phyloP scores from a whole-genome alignment of 2,888 invertebrate species.

The Leptopilina syphax region DNA sequence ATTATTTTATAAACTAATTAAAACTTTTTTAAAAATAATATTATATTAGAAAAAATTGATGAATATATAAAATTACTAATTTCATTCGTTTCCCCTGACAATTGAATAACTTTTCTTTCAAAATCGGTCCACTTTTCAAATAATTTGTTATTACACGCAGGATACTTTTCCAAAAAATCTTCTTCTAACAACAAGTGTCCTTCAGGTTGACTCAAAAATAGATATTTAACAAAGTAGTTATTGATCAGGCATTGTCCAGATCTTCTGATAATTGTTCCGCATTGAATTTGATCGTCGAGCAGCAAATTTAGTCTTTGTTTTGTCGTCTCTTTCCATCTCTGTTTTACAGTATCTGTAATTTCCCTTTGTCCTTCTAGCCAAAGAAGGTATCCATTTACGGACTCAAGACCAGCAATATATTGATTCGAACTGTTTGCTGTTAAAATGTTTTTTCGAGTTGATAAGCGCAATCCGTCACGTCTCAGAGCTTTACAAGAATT shows the following conservation, averaged over 20 bases:
- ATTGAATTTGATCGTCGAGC: constrained; percentile 13
- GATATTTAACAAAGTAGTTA: constrained; percentile 7
- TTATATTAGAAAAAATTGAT: neutral
- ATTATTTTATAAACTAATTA: no score
- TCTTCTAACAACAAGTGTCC: constrained; percentile 1
- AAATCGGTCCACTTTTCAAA: constrained; percentile 2
- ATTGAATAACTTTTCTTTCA: constrained; percentile 3
- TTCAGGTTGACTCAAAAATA: constrained; percentile 3
- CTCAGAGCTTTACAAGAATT: constrained; percentile 10
- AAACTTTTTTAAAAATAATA: no score
- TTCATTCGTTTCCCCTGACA: neutral
- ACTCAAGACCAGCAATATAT: neutral
- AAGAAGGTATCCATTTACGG: neutral
- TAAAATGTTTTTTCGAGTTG: neutral
- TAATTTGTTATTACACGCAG: neutral
- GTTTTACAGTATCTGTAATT: constrained; percentile 4
- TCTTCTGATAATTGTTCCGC: neutral
- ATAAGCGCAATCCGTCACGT: constrained; percentile 1
- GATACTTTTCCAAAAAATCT: constrained; percentile 6
- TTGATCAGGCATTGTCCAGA: constrained; percentile 17
- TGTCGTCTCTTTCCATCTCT: neutral
- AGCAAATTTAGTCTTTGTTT: neutral
- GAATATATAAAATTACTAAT: neutral
- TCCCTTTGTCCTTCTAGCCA: constrained; percentile 23
- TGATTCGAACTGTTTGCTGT: neutral